Evolutionary conservation across 2,888 invertebrate genomes (phyloP).

Genomic region (Mesochorus sp.): DNA sequence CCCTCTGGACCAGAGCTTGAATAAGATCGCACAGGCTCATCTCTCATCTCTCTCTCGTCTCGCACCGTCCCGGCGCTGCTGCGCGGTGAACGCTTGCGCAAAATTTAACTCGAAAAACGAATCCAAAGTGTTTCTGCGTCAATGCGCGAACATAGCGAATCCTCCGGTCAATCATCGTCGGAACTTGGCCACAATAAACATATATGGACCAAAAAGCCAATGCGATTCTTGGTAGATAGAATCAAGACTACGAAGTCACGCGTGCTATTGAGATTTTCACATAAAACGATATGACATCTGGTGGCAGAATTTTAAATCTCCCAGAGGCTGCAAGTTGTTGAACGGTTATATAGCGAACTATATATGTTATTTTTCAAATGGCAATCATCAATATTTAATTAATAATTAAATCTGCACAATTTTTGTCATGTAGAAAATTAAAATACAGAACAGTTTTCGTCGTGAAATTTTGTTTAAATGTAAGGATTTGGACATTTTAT

Average conservation of each 20-base stretch:
- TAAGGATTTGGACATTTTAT: no score
- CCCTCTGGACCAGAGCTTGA: conserved; percentile 50
- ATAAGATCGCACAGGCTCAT: conserved; percentile 48
- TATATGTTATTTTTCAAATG: no score
- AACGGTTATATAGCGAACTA: no score
- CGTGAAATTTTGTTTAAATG: no score
- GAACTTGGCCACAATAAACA: conserved; percentile 47
- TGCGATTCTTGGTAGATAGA: conserved; percentile 38
- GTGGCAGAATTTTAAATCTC: no score
- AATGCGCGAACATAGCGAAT: conserved; percentile 14
- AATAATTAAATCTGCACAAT: no score
- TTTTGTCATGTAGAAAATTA: no score
- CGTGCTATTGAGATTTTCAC: background rate
- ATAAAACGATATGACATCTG: no score
- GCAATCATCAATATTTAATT: no score
- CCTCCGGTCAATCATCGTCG: conserved; percentile 37
- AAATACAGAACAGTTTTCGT: no score
- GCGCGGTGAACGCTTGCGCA: conserved; percentile 12
- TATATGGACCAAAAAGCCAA: conserved; percentile 22
- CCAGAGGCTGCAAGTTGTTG: no score
- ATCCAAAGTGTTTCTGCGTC: conserved; percentile 45
- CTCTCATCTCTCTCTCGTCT: conserved; percentile 35
- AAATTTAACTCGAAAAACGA: conserved; percentile 50
- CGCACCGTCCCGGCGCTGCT: background rate
- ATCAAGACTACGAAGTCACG: background rate